Conservation (phyloP, 2,113 vertebrate species). For the Terrapene triunguis region DNA sequence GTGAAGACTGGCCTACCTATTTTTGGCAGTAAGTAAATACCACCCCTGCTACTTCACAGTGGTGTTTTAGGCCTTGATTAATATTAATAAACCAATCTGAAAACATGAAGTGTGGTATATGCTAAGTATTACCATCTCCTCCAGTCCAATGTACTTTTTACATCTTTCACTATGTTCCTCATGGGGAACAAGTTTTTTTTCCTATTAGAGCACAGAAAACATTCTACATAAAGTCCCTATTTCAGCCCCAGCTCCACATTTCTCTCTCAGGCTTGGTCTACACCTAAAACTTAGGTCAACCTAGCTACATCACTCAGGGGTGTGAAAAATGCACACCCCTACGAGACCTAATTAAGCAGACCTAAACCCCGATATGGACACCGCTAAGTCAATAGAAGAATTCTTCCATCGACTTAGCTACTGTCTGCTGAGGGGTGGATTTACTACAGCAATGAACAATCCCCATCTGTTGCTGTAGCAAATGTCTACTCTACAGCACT, state of each 20-base stretch:
- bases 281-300: background rate
- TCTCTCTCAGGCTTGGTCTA: background rate
- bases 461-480: too few species aligned
- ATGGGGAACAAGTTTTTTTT: rapidly evolving
- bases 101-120: background rate
- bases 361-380: background rate
- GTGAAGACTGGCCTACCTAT: background rate
- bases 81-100: background rate
- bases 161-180: background rate
- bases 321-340: background rate
- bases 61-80: background rate
- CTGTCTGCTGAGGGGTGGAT: too few species aligned
- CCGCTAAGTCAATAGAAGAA: too few species aligned
- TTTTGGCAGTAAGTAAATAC: rapidly evolving
- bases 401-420: too few species aligned
- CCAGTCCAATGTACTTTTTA: background rate
- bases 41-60: background rate
- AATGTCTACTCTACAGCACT: too few species aligned
- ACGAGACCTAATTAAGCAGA: background rate
- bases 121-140: background rate
- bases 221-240: background rate
- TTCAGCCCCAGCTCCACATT: background rate
- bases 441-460: too few species aligned
- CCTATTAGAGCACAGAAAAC: rapidly evolving
- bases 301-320: background rate